These are phyloP conservation scores for Porites evermanni DNA, from an alignment of 92 coral and sea anemone genomes.

Conservation along the genomic window DNA sequence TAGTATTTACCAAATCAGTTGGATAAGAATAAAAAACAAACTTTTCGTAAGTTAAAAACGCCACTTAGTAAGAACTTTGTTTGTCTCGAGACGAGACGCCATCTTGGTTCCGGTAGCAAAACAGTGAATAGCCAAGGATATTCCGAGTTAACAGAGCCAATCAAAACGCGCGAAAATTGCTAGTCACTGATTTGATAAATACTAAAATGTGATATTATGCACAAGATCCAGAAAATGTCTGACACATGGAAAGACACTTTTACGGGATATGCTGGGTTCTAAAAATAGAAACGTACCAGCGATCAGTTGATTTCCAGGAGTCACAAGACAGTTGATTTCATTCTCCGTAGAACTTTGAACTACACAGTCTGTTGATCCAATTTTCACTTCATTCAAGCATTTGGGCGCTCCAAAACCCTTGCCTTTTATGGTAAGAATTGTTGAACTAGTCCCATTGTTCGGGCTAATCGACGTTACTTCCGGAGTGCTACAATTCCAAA, in stretches of 20 bases:
- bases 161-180: too few species aligned
- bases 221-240: neutral
- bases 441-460: conserved; percentile 71
- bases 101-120: too few species aligned
- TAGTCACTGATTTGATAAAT: too few species aligned
- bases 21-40: too few species aligned
- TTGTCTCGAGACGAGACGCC: too few species aligned
- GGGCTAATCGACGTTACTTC: conserved; percentile 78
- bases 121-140: too few species aligned
- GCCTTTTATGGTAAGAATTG: conserved; percentile 74
- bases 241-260: too few species aligned
- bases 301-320: conserved; percentile 47
- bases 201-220: too few species aligned
- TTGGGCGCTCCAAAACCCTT: conserved; percentile 69
- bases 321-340: conserved; percentile 70
- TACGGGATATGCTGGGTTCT: neutral
- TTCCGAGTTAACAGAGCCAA: too few species aligned
- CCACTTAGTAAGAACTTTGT: too few species aligned
- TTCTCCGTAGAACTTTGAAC: conserved; percentile 54
- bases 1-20: too few species aligned
- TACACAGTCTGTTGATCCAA: conserved; percentile 71
- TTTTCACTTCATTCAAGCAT: conserved; percentile 68
- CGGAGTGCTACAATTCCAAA: conserved; percentile 83
- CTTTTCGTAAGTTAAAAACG: too few species aligned
- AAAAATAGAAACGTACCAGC: conserved; percentile 50